Percentiles rank a stretch among this genome's conserved stretches.
These are phyloP conservation scores for Elysia chlorotica DNA, from an alignment of 1,140 invertebrate species.

Conservation along the genomic window DNA sequence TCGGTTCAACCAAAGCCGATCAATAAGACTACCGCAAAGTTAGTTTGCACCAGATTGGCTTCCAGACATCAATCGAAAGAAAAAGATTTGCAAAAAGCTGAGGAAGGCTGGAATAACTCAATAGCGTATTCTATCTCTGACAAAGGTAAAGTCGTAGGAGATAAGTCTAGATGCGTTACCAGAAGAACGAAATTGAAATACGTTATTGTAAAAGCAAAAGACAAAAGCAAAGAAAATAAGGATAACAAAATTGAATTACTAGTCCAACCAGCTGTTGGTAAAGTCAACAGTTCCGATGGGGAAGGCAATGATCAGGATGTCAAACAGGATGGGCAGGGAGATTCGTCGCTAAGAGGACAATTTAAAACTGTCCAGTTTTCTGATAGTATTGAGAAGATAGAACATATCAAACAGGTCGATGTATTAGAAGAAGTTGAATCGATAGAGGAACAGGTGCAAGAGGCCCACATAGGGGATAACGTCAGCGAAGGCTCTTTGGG, in stretches of 20 bases:
- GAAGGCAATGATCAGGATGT: neutral
- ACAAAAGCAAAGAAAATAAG: neutral
- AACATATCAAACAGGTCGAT: neutral
- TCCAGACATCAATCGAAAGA: too few relatives aligned
- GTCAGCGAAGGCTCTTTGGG: neutral
- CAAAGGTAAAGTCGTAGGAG: neutral
- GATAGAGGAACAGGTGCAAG: neutral
- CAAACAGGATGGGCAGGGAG: neutral
- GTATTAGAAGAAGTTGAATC: neutral
- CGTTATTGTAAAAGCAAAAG: neutral
- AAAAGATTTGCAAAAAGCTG: constrained; percentile 8
- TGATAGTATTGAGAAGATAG: constrained; percentile 4
- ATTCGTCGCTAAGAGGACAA: neutral
- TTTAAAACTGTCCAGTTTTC: constrained; percentile 11
- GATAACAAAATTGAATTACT: neutral
- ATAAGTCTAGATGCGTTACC: neutral
- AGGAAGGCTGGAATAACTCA: constrained; percentile 8
- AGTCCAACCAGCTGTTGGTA: neutral
- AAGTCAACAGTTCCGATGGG: neutral
- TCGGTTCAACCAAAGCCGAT: too few relatives aligned
- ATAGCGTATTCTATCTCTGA: neutral
- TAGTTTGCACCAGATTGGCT: too few relatives aligned
- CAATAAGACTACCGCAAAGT: too few relatives aligned
- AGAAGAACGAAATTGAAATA: neutral
- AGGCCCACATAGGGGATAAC: too few relatives aligned